phyloP scores from a whole-genome alignment of 2,888 invertebrate species.

The Agelastica alni region DNA sequence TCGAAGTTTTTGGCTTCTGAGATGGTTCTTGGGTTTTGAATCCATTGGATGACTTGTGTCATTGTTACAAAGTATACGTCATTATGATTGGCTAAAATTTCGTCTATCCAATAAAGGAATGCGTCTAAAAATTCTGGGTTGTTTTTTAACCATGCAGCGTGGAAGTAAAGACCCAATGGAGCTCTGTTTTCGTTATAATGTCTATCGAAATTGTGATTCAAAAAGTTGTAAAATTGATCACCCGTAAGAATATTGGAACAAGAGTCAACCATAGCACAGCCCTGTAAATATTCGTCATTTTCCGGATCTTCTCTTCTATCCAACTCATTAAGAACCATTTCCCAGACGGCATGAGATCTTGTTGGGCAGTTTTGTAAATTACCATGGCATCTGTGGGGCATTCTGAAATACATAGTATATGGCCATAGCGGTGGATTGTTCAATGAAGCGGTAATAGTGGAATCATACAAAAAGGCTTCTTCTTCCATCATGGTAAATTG shows the following conservation, averaged over 20 bases:
- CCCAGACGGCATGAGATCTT: slow-evolving; percentile 92
- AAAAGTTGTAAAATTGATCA: slow-evolving; percentile 92
- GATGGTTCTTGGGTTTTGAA: slow-evolving; percentile 86
- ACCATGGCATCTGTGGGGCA: slow-evolving; percentile 93
- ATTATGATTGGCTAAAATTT: slow-evolving; percentile 80
- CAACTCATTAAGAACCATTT: slow-evolving; percentile 94
- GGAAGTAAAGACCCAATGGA: slow-evolving; percentile 88
- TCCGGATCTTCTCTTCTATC: slow-evolving; percentile 89
- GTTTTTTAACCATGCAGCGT: slow-evolving; percentile 91
- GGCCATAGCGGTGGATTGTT: slow-evolving; percentile 95
- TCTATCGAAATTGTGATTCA: slow-evolving; percentile 91
- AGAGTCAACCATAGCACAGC: slow-evolving; percentile 93
- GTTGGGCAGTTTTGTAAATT: slow-evolving; percentile 91
- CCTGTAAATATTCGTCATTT: slow-evolving; percentile 87
- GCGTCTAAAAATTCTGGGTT: slow-evolving; percentile 91
- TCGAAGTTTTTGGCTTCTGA: slow-evolving; percentile 89
- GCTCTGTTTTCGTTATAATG: slow-evolving; percentile 90
- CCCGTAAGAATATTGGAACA: slow-evolving; percentile 91
- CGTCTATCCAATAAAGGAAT: slow-evolving; percentile 92
- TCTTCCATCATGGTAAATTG: slow-evolving; percentile 98
- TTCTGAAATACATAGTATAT: slow-evolving; percentile 96
- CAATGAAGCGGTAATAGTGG: slow-evolving; percentile 89
- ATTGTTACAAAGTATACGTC: slow-evolving; percentile 94
- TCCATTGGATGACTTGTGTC: slow-evolving; percentile 97
- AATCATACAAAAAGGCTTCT: slow-evolving; percentile 93